These are phyloP conservation scores for Nephrocerus scutellatus DNA, from an alignment of 2,888 invertebrate species.

Conservation along the genomic window DNA sequence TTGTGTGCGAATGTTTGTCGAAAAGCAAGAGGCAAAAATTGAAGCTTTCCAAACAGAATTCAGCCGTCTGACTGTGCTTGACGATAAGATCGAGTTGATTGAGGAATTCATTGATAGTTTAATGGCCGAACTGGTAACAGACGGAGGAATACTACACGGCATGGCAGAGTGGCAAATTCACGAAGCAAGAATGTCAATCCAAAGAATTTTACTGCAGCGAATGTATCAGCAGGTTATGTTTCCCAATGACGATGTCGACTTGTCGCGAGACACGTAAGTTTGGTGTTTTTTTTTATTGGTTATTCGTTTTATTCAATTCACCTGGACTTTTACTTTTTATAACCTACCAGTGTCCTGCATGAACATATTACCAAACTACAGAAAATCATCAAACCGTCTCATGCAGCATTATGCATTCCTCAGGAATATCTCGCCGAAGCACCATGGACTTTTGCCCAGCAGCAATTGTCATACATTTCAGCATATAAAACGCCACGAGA, in stretches of 20 bases:
- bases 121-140: constrained; percentile 61
- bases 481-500: constrained; percentile 87
- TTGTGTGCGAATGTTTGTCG: constrained; percentile 73
- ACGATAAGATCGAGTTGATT: constrained; percentile 86
- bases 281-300: not conserved
- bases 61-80: constrained; percentile 68
- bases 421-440: constrained; percentile 82
- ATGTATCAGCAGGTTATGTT: constrained; percentile 91
- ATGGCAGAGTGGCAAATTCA: constrained; percentile 57
- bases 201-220: constrained; percentile 82
- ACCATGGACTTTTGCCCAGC: constrained; percentile 93
- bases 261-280: constrained; percentile 79
- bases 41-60: constrained; percentile 74
- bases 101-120: constrained; percentile 71
- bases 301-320: not conserved
- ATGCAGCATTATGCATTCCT: constrained; percentile 74
- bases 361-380: constrained; percentile 83
- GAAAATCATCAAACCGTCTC: constrained; percentile 66
- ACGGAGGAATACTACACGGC: constrained; percentile 67
- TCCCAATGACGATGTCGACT: constrained; percentile 95
- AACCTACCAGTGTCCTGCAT: constrained; percentile 74
- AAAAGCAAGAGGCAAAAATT: constrained; percentile 66
- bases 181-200: constrained; percentile 74
- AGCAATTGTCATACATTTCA: constrained; percentile 77
- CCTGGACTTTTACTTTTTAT: constrained; percentile 37